Evolutionary conservation across 2,888 invertebrate genomes (phyloP).

Genomic region (Lomographa bimaculata): DNA sequence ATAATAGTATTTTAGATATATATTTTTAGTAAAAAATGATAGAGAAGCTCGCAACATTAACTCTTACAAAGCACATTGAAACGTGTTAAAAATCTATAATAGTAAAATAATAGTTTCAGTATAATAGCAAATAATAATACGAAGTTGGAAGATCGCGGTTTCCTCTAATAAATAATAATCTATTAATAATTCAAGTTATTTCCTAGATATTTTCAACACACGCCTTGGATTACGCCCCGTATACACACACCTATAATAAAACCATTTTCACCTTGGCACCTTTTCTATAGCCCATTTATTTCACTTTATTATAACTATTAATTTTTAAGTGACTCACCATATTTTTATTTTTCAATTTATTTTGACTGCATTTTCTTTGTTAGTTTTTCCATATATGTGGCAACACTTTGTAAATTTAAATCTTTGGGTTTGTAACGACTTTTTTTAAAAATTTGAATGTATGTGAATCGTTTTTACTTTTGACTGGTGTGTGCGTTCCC

Average conservation of each 20-base stretch:
- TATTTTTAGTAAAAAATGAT: constrained; percentile 39
- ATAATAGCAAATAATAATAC: constrained; percentile 37
- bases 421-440: constrained; percentile 28
- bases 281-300: constrained; percentile 39
- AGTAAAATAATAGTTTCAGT: constrained; percentile 59
- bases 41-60: constrained; percentile 29
- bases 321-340: constrained; percentile 41
- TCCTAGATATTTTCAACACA: constrained; percentile 47
- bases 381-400: constrained; percentile 43
- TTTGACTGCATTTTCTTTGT: constrained; percentile 44
- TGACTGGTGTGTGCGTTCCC: constrained; percentile 50
- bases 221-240: constrained; percentile 56
- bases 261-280: constrained; percentile 50
- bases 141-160: constrained; percentile 47
- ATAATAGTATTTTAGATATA: constrained; percentile 59
- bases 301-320: constrained; percentile 38
- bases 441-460: constrained; percentile 40
- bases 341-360: constrained; percentile 56
- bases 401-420: constrained; percentile 41
- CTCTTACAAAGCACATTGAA: constrained; percentile 35
- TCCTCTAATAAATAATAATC: constrained; percentile 45
- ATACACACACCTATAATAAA: constrained; percentile 42
- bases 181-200: constrained; percentile 44
- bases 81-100: constrained; percentile 40
- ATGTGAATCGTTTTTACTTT: constrained; percentile 29